These are phyloP conservation scores for Rhinolophus ferrumequinum DNA, from an alignment of 2,113 vertebrate genomes.

Conservation along the genomic window DNA sequence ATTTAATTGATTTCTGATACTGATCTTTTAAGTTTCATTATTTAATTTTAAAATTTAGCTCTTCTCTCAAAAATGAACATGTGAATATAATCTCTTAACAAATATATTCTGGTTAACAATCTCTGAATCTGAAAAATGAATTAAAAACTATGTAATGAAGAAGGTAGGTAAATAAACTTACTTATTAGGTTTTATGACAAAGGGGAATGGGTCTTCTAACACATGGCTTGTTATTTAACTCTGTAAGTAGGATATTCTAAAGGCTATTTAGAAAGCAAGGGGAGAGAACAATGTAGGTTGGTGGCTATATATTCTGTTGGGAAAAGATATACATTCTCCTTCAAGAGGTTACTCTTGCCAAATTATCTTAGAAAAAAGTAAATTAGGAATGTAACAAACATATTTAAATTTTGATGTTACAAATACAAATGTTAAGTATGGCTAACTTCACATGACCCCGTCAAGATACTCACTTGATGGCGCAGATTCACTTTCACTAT, in stretches of 20 bases:
- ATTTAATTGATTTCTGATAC: not conserved
- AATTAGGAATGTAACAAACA: constrained; percentile 2
- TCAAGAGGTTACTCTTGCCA: not conserved
- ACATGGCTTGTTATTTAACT: not conserved
- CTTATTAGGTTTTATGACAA: constrained; percentile 8
- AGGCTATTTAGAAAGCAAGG: constrained; percentile 24
- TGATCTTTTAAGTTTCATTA: not conserved
- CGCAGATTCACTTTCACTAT: constrained; percentile 97
- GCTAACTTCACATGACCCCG: not conserved
- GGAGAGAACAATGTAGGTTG: not conserved
- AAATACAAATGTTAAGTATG: not conserved
- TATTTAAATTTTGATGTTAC: constrained; percentile 6
- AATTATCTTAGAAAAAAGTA: constrained; percentile 30
- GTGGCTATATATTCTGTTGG: not conserved
- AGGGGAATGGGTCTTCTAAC: not conserved
- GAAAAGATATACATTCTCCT: not conserved
- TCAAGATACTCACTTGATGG: constrained; percentile 91
- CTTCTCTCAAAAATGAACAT: not conserved
- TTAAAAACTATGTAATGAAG: not conserved
- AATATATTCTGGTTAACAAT: constrained; percentile 19
- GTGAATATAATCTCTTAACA: not conserved
- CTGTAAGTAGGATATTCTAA: not conserved
- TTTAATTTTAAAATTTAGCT: constrained; percentile 35
- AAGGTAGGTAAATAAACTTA: not conserved
- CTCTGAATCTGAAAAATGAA: not conserved